phyloP scores from a whole-genome alignment of 2,888 invertebrate species.

The Drosophila neonasuta region DNA sequence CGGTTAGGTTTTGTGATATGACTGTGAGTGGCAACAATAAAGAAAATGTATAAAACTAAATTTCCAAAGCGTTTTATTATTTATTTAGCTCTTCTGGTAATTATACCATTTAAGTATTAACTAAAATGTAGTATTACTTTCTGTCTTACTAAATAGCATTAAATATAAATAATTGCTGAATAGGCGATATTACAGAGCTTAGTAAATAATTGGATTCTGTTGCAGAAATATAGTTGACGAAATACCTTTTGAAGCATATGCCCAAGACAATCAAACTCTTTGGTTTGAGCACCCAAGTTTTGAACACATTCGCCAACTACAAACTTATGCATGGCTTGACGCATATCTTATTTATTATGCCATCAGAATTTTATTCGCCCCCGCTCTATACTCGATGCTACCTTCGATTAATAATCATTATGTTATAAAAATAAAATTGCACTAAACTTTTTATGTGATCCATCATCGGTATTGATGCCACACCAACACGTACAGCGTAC shows the following conservation, averaged over 20 bases:
- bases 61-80: too few relatives aligned
- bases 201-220: background rate
- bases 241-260: background rate
- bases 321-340: conserved; percentile 18
- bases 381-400: conserved; percentile 27
- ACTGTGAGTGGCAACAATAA: too few relatives aligned
- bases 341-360: conserved; percentile 14
- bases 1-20: too few relatives aligned
- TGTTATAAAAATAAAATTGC: conserved; percentile 62
- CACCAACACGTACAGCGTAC: conserved; percentile 13
- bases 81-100: too few relatives aligned
- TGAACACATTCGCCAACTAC: background rate
- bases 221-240: background rate
- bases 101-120: too few relatives aligned
- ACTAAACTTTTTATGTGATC: conserved; percentile 74
- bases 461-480: conserved; percentile 64
- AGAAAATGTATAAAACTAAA: too few relatives aligned
- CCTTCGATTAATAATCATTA: conserved; percentile 64
- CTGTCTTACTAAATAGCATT: too few relatives aligned
- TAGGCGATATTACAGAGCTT: too few relatives aligned
- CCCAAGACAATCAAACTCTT: background rate
- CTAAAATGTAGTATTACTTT: too few relatives aligned
- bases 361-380: conserved; percentile 10
- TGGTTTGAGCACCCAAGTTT: conserved; percentile 15
- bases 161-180: too few relatives aligned